Evolutionary conservation across 1,140 invertebrate species (phyloP), one percentile per base, ranked within the genome.

Genomic region (Plodia interpunctella): DNA sequence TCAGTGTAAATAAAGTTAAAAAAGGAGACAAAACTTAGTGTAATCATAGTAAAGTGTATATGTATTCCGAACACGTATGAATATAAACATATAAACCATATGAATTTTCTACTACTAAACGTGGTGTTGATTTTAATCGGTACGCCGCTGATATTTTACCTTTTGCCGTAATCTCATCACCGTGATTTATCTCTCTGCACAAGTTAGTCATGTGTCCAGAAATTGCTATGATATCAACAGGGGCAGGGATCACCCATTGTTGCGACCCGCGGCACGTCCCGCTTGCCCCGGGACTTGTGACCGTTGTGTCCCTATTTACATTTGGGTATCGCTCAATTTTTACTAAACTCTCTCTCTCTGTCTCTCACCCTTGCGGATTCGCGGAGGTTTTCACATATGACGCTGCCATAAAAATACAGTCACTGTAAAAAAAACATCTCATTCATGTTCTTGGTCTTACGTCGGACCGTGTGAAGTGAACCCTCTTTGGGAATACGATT

Each of bases 151-250:
- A n/a, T n/a, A n/a, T n/a, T n/a, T n/a, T n/a, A n/a, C n/a, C n/a
- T n/a, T n/a, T n/a, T n/a, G 5, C 38, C 38, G 15, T n/a, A 44
- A 44, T 44, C n/a, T 44, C 38, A 15, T 15, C n/a, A 32, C 10
- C 15, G 15, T 44, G 38, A 44, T 44, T 44, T 15, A 44, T 44
- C 38, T 44, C 38, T 44, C 38, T n/a, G 5, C 38, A 15, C 13
- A 15, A 15, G 38, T 44, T 44, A n/a, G n/a, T 44, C 38, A 44
- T n/a, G 38, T 44, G n/a, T 13, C 49, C 49, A 18, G 18, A 51
- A 21, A 51, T 21, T 51, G 49, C n/a, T 51, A 21, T 51, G 18
- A 53, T 53, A 53, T 53, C 51, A 53, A 53, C 51, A 53, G 13
- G 20, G 51, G 25, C 28, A n/a, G n/a, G n/a, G 51, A 53, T 53